Evolutionary conservation across 1,140 invertebrate species (phyloP), one percentile per base, ranked within the genome.

Genomic region (Drosophila miranda): DNA sequence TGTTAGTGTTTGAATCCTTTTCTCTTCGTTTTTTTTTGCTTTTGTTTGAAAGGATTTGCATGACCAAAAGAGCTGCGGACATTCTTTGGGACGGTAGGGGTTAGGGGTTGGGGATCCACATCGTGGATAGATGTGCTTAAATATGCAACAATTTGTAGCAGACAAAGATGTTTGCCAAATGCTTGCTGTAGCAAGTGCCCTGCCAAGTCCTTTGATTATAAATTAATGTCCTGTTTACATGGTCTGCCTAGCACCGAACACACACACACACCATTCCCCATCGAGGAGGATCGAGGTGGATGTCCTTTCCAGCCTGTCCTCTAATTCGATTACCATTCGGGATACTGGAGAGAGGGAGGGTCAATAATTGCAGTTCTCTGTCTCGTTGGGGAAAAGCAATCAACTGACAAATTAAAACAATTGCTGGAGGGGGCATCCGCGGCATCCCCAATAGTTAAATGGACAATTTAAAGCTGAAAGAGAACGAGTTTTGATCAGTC

Each of bases 141-240:
- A 87, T 87, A 86, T 86, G 82, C 82, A 86, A 78, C 78, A 86
- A 87, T 82, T 87, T 82, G 82, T 82, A 82, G 74, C 72, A 75
- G 73, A 69, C 82, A 80, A 77, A 84, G 83, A 78, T 78, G 60
- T 77, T 55, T 54, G 68, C 70, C 46, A 55, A 69, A 49, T 38
- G 34, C 34, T 14, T 38, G 19, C 28, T 14, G 6, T 42, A 3
- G 49, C 16, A 16, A 41, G 44, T 2, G 43, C 28, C n/a, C 43
- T 21, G 59, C 30, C 16, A 14, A 30, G 21, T 58, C 38, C 73
- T 86, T 73, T 86, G 81, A 86, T 86, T 87, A 69, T 77, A 84
- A 77, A 86, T 84, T 86, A 77, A 84, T 84, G 81, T 64, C 63
- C 78, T 82, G 69, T 82, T 82, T 82, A 82, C 73, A 66, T 55